Evolutionary conservation across 2,113 vertebrate species (phyloP).

Genomic region (Etheostoma cragini): DNA sequence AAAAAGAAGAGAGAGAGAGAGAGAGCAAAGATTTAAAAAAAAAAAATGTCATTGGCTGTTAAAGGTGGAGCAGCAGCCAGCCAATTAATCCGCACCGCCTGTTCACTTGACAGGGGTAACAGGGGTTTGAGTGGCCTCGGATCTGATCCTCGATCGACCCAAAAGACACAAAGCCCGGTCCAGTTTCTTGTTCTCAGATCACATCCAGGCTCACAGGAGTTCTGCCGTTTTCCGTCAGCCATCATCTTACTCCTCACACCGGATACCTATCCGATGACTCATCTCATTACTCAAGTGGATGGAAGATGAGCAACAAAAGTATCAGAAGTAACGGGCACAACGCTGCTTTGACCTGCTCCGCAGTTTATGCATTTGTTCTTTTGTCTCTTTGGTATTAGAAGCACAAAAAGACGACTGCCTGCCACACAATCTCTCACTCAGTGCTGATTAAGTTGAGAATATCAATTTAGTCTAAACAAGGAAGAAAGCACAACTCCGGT

Average conservation of each 20-base stretch:
- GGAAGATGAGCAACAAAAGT: slow-evolving; percentile 37
- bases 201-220: slow-evolving; percentile 3
- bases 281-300: slow-evolving; percentile 51
- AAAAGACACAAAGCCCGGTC: slow-evolving; percentile 43
- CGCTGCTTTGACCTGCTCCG: not conserved
- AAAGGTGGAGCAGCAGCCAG: slow-evolving; percentile 24
- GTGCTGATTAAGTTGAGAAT: not conserved
- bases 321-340: not conserved
- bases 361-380: not conserved
- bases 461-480: not conserved
- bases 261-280: slow-evolving; percentile 61
- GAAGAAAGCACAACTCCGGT: not conserved
- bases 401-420: not conserved
- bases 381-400: slow-evolving; percentile 33
- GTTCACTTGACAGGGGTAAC: slow-evolving; percentile 13
- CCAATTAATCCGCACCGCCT: slow-evolving; percentile 43
- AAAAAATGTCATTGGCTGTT: slow-evolving; percentile 37
- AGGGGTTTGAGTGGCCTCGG: slow-evolving; percentile 12
- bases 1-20: not conserved
- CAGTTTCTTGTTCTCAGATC: not conserved
- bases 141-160: slow-evolving; percentile 28
- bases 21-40: slow-evolving; percentile 4
- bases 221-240: slow-evolving; percentile 61
- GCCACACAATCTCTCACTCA: not conserved
- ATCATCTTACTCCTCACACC: slow-evolving; percentile 29